A percentile compares a stretch with the other conserved stretches of the same genome.
Evolutionary conservation across 2,113 vertebrate species (phyloP).

Genomic region (Scomber japonicus): DNA sequence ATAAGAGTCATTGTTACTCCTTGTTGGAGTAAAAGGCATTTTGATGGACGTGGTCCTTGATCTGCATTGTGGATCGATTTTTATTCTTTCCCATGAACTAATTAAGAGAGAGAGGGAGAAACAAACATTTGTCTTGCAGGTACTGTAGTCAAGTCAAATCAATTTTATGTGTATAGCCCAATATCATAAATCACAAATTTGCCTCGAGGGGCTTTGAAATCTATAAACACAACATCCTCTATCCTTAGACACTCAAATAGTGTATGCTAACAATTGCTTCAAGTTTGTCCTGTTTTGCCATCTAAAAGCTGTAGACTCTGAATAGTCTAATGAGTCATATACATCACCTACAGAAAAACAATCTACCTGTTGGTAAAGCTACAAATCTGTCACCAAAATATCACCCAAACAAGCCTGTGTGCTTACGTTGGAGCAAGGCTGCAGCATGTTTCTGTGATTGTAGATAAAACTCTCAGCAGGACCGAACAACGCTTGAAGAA

Average conservation of each 20-base stretch:
- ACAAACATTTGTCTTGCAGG: not conserved
- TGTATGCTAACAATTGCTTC: not conserved
- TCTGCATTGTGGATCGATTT: not conserved
- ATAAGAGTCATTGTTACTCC: not conserved
- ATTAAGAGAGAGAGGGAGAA: not conserved
- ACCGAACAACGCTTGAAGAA: not conserved
- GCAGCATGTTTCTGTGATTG: not conserved
- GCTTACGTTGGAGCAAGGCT: not conserved
- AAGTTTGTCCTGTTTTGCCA: conserved; percentile 15
- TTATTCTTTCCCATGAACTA: not conserved
- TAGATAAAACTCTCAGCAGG: not conserved
- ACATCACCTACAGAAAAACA: conserved; percentile 13
- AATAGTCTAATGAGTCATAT: not conserved
- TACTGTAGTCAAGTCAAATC: not conserved
- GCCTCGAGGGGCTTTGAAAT: too few species aligned
- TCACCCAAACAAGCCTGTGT: conserved; percentile 1
- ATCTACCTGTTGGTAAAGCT: conserved; percentile 5
- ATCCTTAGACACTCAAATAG: not conserved
- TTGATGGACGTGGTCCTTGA: not conserved
- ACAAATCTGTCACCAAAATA: conserved; percentile 27
- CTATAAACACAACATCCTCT: too few species aligned
- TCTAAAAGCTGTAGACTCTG: conserved; percentile 4
- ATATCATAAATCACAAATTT: too few species aligned
- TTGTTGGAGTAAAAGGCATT: conserved; percentile 17
- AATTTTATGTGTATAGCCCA: too few species aligned